Base-by-base conservation (phyloP, 2,888 invertebrate species). In the Eristalinus sepulchralis region DNA sequence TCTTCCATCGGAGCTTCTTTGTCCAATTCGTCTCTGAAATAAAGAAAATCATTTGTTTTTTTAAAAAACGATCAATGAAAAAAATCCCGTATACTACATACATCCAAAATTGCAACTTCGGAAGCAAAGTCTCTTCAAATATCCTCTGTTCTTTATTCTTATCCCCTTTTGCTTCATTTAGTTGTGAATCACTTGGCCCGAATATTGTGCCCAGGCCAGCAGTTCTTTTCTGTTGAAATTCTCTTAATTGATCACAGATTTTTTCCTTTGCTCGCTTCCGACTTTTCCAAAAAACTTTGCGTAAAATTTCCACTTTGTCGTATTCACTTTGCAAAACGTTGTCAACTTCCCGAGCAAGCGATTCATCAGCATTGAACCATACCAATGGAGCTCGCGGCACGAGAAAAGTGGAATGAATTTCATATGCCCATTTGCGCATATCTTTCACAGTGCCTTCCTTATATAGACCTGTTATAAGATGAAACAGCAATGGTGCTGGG, bases 371-470 rank as follows among this genome's bases (percentile, higher is more conserved):
- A n/a, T 90, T 91, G 87, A 91, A 92, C 92, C 92, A 92, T 5
- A 91, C 90, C 17, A 92, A 83, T 9, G 92, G 92, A 89, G 98
- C 97, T 90, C 96, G 95, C 84, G 98, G 98, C 90, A 97, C 97
- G 82, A 98, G 94, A 94, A 99, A 99, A 90, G 97, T 97, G 89
- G 98, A 98, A 93, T 98, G 98, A 91, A 99, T 98, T 94, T 99
- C 99, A 93, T 99, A 99, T 3, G 99, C 99, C 99, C 99, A 99
- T 92, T 98, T 97, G 76, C 97, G 95, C 95, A 99, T 96, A 91
- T 99, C 98, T 93, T 97, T 96, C 73, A 95, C 94, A 89, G 95
- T 96, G 68, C 97, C 97, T 90, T 96, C 95, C 90, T 97, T 97
- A 93, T 97, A 99, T 73, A 96, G 94, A 91, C 98, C 97, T 86